phyloP scores from a whole-genome alignment of 2,888 invertebrate species.

The Pherbina coryleti region DNA sequence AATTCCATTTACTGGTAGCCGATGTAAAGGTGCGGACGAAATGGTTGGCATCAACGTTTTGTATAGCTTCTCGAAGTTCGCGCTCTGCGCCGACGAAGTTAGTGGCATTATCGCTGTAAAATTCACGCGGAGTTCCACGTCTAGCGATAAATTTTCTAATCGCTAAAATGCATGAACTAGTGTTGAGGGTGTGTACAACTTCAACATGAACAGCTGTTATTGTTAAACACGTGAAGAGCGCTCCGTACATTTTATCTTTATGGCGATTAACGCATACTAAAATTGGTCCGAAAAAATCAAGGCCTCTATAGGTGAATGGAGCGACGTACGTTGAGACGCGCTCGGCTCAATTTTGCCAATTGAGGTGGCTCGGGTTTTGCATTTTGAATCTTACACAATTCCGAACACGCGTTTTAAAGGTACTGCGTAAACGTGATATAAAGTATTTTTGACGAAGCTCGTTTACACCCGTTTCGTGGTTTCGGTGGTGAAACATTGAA shows the following conservation, averaged over 20 bases:
- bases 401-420: too few relatives aligned
- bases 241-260: constrained; percentile 43
- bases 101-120: constrained; percentile 20
- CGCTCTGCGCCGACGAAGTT: constrained; percentile 36
- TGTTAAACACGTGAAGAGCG: constrained; percentile 43
- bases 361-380: constrained; percentile 37
- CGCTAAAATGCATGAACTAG: constrained; percentile 36
- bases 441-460: constrained; percentile 23
- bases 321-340: constrained; percentile 20
- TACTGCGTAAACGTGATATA: not conserved
- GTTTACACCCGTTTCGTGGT: constrained; percentile 31
- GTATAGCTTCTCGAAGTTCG: constrained; percentile 19
- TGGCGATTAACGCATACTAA: constrained; percentile 29
- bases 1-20: constrained; percentile 34
- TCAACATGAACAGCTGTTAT: constrained; percentile 44
- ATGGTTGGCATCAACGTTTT: constrained; percentile 6
- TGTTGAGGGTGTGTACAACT: constrained; percentile 38
- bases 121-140: constrained; percentile 35
- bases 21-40: constrained; percentile 14
- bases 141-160: constrained; percentile 34
- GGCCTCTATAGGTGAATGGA: constrained; percentile 45
- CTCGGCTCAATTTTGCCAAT: constrained; percentile 41
- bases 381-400: constrained; percentile 33
- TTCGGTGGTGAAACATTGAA: not conserved
- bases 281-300: constrained; percentile 46